These are phyloP conservation scores for Chymomyza procnemis DNA, from an alignment of 2,888 invertebrate genomes.

Conservation along the genomic window DNA sequence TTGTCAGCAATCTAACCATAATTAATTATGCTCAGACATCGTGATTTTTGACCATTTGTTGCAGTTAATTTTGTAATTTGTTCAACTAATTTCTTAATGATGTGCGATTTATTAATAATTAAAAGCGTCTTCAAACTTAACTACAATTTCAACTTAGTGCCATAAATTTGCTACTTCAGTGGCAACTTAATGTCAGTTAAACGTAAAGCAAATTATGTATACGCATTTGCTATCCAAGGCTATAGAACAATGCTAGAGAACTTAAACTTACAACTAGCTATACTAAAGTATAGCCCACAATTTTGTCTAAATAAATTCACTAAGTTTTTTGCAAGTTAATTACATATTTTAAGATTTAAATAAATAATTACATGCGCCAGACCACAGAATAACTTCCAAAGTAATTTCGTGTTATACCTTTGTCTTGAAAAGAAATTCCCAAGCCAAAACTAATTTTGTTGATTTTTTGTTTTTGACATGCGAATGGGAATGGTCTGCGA, in stretches of 20 bases:
- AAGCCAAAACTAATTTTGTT: constrained; percentile 24
- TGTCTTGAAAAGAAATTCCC: constrained; percentile 35
- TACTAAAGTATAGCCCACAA: neutral
- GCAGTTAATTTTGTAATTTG: constrained; percentile 22
- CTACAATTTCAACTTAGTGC: neutral
- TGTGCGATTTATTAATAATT: neutral
- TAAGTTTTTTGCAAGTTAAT: neutral
- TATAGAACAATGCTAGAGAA: neutral
- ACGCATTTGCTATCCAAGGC: neutral
- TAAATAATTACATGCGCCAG: constrained; percentile 37
- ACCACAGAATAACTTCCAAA: constrained; percentile 36
- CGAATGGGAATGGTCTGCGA: constrained; percentile 44
- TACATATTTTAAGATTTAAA: constrained; percentile 30
- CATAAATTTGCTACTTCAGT: neutral
- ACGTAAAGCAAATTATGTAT: neutral
- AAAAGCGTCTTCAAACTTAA: neutral
- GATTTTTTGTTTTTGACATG: constrained; percentile 21
- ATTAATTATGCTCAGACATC: constrained; percentile 42
- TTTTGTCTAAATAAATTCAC: neutral
- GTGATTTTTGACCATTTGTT: constrained; percentile 15
- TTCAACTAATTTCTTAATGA: constrained; percentile 1
- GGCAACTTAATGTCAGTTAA: neutral
- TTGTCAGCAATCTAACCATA: constrained; percentile 26
- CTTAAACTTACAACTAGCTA: neutral
- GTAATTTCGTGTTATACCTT: constrained; percentile 46